Conservation (phyloP, 2,113 vertebrate species). For the Heliornis fulica region DNA sequence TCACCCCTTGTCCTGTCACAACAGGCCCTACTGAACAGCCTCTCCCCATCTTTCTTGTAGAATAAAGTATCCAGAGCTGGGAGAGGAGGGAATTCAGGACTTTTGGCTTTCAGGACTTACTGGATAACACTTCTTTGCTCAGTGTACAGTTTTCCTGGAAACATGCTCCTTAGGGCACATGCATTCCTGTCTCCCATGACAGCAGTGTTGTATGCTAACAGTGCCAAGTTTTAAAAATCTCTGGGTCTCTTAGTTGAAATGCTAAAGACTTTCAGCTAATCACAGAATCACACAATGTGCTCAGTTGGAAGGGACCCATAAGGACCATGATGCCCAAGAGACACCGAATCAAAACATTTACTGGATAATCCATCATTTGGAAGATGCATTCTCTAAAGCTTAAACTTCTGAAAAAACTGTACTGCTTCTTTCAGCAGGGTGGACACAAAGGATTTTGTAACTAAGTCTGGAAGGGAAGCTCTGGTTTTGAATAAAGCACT, state of each 20-base stretch:
- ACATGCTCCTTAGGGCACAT: not conserved
- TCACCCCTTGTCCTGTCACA: no score
- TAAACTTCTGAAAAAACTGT: not conserved
- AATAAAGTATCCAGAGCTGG: not conserved
- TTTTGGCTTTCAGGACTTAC: not conserved
- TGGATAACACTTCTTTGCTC: not conserved
- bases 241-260: not conserved
- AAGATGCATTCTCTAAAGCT: not conserved
- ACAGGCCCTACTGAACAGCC: no score
- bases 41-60: no score
- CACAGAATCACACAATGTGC: no score
- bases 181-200: not conserved
- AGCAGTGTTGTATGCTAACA: no score
- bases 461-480: not conserved
- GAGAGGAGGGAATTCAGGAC: not conserved
- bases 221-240: not conserved
- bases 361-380: not conserved
- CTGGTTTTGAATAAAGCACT: not conserved
- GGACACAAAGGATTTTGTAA: not conserved
- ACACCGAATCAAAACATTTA: not conserved
- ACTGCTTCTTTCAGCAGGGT: fast-evolving
- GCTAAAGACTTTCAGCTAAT: not conserved
- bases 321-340: not conserved
- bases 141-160: not conserved
- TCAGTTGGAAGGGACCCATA: no score